Evolutionary conservation across 2,113 vertebrate species (phyloP), one percentile per base, ranked within the genome.

Genomic region (Erythrolamprus reginae): DNA sequence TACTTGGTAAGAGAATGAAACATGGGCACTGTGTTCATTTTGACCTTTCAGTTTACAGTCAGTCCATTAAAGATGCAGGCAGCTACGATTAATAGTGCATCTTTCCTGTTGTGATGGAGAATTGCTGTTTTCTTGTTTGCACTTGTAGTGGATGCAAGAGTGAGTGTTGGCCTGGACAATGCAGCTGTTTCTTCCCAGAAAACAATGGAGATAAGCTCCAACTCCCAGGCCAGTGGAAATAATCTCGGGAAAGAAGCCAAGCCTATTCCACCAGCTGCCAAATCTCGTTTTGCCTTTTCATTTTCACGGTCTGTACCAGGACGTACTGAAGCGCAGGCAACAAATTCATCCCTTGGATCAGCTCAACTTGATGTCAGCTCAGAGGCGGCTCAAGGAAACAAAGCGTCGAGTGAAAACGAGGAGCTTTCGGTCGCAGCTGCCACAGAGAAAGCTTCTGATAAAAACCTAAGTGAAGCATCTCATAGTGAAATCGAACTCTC

Each of bases 221-320:
- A 38, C n/a, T 53, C 89, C 0, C 90, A 86, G 2, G 92, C 95
- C 87, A 92, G 86, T 85, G 92, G 95, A 89, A 93, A 96, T 95
- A 95, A 96, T 86, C 88, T 89, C 0, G 96, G 96, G 96, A 96
- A 77, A 6, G 87, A 91, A 88, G 95, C 96, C 96, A 97, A 95
- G 0, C 28, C 89, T 13, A 51, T 95, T 0, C 50, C 19, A 33
- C 94, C 96, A 94, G 95, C 95, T 96, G 96, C 96, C 86, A 94
- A 95, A 91, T 91, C 96, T 86, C 96, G 90, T 93, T 96, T 97
- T 84, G 86, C 82, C 94, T 94, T 97, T 23, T 45, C 96, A 0
- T 96, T 97, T 87, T 93, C 97, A 87, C 96, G 96, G 95, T 92
- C 97, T 53, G 96, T 97, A 93, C 97, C 97, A 96, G 97, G 95